Base-by-base conservation (phyloP, 2,113 vertebrate genomes). In the Nymphicus hollandicus region DNA sequence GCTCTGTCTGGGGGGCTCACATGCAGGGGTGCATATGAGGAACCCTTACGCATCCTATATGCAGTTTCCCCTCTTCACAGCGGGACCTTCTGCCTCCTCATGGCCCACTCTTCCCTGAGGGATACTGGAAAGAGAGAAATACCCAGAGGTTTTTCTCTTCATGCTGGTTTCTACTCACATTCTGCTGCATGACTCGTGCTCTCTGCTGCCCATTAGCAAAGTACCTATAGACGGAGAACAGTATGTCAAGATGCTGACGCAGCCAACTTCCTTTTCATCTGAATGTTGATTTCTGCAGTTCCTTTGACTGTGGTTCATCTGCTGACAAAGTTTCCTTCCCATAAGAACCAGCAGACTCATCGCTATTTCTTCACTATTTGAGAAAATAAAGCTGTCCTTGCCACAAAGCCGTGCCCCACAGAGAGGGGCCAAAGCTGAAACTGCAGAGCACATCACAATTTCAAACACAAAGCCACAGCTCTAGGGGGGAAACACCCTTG, bases 121-220 rank as follows among this genome's bases (percentile, higher is more conserved):
- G 18, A 53, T 1, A 63, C 17, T 73, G 46, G 31, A 41, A 66
- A 37, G 28, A 44, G 8, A 69, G 33, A 81, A 83, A 63, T 9
- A 11, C 11, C 52, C n/a, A 22, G 43, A 68, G 24, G 2, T 28
- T 64, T 88, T 37, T 63, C 63, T 52, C 60, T 63, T 24, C 14
- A 46, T 2, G 0, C 25, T 16, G 3, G 8, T 37, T 81, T 69
- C 63, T 86, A 65, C 9, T 79, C 56, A 39, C 39, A 27, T 43
- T 19, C 29, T 20, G 31, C 35, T 50, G 44, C 6, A 3, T 4
- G 17, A 41, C 23, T 33, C 0, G 0, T 41, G 35, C 49, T 85
- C 29, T 3, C 0, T 0, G 0, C 47, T 76, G 33, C 33, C 37
- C 69, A 3, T 56, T 52, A 81, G 13, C 74, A 56, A 66, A 64